phyloP scores from a whole-genome alignment of 2,888 invertebrate species.

The Drosophila peninsularis region DNA sequence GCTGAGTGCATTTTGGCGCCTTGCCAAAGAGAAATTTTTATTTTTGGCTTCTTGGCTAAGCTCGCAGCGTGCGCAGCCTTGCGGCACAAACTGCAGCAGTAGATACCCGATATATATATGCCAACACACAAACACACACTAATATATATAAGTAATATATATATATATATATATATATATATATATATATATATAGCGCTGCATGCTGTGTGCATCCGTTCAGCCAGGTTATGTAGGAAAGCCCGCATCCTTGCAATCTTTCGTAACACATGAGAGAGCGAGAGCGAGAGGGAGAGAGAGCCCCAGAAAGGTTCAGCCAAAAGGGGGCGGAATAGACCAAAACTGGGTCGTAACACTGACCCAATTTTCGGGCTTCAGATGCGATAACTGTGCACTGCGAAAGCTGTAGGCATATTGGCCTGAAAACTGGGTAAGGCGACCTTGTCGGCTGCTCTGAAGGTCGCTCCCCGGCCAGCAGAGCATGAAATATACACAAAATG shows the following conservation, averaged over 20 bases:
- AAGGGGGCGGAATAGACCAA: neutral
- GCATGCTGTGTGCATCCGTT: constrained; percentile 7
- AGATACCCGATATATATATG: constrained; percentile 45
- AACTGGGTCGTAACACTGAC: constrained; percentile 80
- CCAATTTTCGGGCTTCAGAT: constrained; percentile 44
- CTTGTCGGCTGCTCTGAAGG: constrained; percentile 51
- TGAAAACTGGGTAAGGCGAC: constrained; percentile 30
- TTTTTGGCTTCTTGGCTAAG: constrained; percentile 77
- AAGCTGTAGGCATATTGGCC: constrained; percentile 20
- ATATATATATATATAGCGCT: constrained; percentile 14
- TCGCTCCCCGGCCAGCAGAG: constrained; percentile 34
- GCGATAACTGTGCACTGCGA: constrained; percentile 20
- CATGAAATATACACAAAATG: constrained; percentile 33
- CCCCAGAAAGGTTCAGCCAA: neutral
- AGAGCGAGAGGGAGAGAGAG: no score
- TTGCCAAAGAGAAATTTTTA: constrained; percentile 71
- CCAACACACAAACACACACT: constrained; percentile 13
- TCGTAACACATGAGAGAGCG: constrained; percentile 7
- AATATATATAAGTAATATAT: no score
- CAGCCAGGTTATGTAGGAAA: constrained; percentile 20
- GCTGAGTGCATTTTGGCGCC: constrained; percentile 65
- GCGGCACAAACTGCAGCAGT: constrained; percentile 42
- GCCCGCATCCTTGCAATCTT: constrained; percentile 14
- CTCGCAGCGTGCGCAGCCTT: constrained; percentile 47
- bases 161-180: constrained; percentile 12